Conservation (phyloP, 1,140 invertebrate species). For the Gryllus bimaculatus region DNA sequence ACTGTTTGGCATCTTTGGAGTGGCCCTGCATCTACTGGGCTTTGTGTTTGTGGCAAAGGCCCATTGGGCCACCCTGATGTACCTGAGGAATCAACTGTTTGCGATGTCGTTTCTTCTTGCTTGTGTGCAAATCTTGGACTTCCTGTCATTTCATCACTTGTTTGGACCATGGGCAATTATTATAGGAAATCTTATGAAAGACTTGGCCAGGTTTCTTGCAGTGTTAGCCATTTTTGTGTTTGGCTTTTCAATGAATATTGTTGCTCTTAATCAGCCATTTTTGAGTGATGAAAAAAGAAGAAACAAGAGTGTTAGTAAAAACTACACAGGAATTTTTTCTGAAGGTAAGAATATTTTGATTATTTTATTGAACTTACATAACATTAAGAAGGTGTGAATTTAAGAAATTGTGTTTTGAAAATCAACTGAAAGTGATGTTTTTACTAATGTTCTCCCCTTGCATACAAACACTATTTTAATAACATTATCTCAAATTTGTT, state of each 20-base stretch:
- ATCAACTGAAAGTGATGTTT: background rate
- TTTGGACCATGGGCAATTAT: slow-evolving; percentile 98
- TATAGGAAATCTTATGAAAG: slow-evolving; percentile 80
- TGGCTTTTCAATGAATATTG: slow-evolving; percentile 96
- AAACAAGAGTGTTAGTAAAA: slow-evolving; percentile 2
- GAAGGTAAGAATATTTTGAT: slow-evolving; percentile 54
- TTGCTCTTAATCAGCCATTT: slow-evolving; percentile 90
- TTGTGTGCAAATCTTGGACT: slow-evolving; percentile 95
- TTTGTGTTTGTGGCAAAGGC: slow-evolving; percentile 54
- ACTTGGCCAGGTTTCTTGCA: slow-evolving; percentile 89
- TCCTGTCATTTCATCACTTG: slow-evolving; percentile 94
- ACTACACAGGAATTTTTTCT: slow-evolving; percentile 43
- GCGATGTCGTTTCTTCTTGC: slow-evolving; percentile 87
- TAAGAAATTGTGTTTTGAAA: background rate
- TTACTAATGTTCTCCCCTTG: background rate
- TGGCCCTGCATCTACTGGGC: slow-evolving; percentile 80
- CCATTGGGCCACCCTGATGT: slow-evolving; percentile 75
- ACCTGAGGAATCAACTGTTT: slow-evolving; percentile 92
- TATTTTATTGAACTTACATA: background rate
- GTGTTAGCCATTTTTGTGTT: slow-evolving; percentile 96
- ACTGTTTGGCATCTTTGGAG: slow-evolving; percentile 83
- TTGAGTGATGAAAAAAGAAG: background rate
- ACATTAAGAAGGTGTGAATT: background rate
- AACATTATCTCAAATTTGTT: no score
- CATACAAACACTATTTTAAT: no score